These are phyloP conservation scores for Turritopsis rubra DNA, from an alignment of 30 jellyfish, hydroid and myxozoan species.

Conservation along the genomic window DNA sequence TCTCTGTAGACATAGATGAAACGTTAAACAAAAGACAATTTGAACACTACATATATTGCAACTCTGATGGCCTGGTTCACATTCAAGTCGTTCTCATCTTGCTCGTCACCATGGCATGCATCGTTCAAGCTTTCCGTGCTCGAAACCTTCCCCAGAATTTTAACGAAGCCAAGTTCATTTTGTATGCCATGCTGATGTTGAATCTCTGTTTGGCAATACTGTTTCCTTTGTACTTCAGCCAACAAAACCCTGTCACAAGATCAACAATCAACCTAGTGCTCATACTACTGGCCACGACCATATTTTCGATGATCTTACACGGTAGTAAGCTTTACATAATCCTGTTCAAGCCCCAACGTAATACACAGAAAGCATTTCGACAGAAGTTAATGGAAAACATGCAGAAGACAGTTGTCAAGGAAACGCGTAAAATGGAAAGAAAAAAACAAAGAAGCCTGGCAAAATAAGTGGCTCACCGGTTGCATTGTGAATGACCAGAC, in stretches of 20 bases:
- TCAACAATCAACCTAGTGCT: background rate
- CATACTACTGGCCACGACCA: background rate
- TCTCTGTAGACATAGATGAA: background rate
- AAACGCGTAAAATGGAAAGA: background rate
- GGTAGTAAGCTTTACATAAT: background rate
- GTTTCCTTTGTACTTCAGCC: conserved; percentile 22
- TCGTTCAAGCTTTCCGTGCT: conserved; percentile 53
- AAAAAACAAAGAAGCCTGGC: background rate
- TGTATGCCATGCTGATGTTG: conserved; percentile 65
- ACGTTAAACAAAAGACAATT: background rate
- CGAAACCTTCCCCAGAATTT: conserved; percentile 77
- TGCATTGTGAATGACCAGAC: background rate
- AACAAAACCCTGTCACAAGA: background rate
- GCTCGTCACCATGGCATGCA: background rate
- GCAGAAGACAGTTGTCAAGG: background rate
- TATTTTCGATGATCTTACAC: background rate
- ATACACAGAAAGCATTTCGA: background rate
- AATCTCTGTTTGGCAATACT: conserved; percentile 52
- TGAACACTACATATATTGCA: background rate
- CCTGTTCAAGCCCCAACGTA: background rate
- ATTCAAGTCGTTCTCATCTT: background rate
- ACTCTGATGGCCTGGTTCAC: background rate
- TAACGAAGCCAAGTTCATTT: conserved; percentile 82
- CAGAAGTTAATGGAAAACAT: background rate
- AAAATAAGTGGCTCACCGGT: background rate